phyloP scores from a whole-genome alignment of 2,113 vertebrate species.

The Progne subis region DNA sequence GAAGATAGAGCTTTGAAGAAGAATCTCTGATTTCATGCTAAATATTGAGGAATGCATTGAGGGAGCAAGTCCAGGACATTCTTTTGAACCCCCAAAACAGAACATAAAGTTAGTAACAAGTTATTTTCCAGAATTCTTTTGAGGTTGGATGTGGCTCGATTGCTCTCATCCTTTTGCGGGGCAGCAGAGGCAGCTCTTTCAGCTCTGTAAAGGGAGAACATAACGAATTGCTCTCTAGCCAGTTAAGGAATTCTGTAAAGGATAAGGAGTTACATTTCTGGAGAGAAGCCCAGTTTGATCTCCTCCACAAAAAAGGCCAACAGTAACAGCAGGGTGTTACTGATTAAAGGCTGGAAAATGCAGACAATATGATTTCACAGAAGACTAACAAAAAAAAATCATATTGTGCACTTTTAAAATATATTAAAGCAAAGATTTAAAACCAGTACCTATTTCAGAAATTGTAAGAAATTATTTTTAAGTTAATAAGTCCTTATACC shows the following conservation, averaged over 20 bases:
- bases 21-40: background rate
- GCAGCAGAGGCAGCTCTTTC: background rate
- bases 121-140: background rate
- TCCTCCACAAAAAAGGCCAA: background rate
- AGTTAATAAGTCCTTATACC: background rate
- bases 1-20: background rate
- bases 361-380: background rate
- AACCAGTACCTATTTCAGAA: background rate
- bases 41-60: background rate
- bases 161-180: background rate
- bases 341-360: constrained; percentile 17
- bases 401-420: background rate
- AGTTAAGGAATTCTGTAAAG: background rate
- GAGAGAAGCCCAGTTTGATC: constrained; percentile 11
- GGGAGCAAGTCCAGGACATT: background rate
- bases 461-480: background rate
- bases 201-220: background rate
- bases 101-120: background rate
- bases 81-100: background rate
- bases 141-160: background rate
- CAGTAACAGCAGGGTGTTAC: background rate
- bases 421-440: background rate
- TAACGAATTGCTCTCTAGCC: background rate
- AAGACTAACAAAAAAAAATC: background rate
- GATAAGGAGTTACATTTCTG: constrained; percentile 19